These are phyloP conservation scores for Pristis pectinata DNA, from an alignment of 2,797 vertebrate species.

Conservation along the genomic window DNA sequence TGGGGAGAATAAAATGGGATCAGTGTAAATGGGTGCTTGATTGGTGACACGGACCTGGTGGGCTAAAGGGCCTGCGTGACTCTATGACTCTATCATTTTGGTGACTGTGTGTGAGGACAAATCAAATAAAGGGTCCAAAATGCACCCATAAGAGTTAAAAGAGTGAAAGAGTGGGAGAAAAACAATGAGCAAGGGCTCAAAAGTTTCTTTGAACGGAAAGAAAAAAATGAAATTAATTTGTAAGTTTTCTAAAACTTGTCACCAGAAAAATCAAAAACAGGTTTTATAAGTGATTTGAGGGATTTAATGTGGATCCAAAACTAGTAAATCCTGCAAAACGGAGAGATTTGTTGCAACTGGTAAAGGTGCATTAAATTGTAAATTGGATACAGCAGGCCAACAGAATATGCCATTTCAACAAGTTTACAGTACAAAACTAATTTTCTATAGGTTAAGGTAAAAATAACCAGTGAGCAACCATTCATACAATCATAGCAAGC, in stretches of 20 bases:
- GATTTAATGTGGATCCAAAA: not conserved
- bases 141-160: not conserved
- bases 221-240: not conserved
- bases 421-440: not conserved
- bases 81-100: no score
- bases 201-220: not conserved
- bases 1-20: no score
- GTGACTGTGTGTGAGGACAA: no score
- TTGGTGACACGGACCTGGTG: no score
- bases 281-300: not conserved
- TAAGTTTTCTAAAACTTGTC: not conserved
- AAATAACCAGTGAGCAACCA: not conserved
- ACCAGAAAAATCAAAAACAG: not conserved
- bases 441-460: not conserved
- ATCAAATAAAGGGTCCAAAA: not conserved
- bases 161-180: not conserved
- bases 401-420: not conserved
- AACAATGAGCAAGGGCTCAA: not conserved
- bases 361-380: not conserved
- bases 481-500: no score
- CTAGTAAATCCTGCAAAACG: not conserved
- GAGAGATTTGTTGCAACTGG: not conserved
- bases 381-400: not conserved
- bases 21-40: no score
- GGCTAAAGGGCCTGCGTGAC: no score